phyloP scores from a whole-genome alignment of 1,140 invertebrate genomes.

The Drosophila kohkoa region DNA sequence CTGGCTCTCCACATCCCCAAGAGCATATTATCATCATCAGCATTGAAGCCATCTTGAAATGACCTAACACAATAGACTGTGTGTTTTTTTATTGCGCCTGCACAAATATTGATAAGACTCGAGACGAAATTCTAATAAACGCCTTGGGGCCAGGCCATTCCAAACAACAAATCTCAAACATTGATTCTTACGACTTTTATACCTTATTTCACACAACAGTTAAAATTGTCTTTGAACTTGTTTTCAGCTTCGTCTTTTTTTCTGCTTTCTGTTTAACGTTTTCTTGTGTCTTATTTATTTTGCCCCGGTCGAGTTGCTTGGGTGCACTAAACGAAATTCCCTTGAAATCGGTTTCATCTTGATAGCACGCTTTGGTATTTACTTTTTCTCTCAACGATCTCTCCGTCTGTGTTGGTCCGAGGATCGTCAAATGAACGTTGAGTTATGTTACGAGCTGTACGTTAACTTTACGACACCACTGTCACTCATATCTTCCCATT shows the following conservation, averaged over 20 bases:
- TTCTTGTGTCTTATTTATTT: slow-evolving; percentile 29
- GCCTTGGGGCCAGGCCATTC: neutral
- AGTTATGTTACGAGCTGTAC: slow-evolving; percentile 30
- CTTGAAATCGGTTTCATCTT: slow-evolving; percentile 49
- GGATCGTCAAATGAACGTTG: slow-evolving; percentile 29
- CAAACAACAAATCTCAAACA: slow-evolving; percentile 19
- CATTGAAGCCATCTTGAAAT: slow-evolving; percentile 19
- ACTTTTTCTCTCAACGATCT: slow-evolving; percentile 26
- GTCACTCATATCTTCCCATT: slow-evolving; percentile 15
- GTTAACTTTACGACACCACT: slow-evolving; percentile 24
- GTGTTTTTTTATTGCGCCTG: slow-evolving; percentile 40
- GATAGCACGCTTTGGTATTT: slow-evolving; percentile 42
- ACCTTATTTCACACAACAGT: slow-evolving; percentile 36
- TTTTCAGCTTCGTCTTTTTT: slow-evolving; percentile 16
- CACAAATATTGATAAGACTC: slow-evolving; percentile 51
- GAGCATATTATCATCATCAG: slow-evolving; percentile 12
- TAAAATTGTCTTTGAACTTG: slow-evolving; percentile 38
- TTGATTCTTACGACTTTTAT: slow-evolving; percentile 37
- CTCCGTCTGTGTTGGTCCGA: neutral
- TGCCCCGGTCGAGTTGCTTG: slow-evolving; percentile 16
- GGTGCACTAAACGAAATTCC: slow-evolving; percentile 39
- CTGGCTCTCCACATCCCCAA: neutral
- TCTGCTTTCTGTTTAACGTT: slow-evolving; percentile 17
- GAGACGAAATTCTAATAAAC: slow-evolving; percentile 33
- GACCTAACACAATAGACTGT: slow-evolving; percentile 40